phyloP scores from a whole-genome alignment of 2,797 vertebrate species.

The Chaetodon trifasciatus region DNA sequence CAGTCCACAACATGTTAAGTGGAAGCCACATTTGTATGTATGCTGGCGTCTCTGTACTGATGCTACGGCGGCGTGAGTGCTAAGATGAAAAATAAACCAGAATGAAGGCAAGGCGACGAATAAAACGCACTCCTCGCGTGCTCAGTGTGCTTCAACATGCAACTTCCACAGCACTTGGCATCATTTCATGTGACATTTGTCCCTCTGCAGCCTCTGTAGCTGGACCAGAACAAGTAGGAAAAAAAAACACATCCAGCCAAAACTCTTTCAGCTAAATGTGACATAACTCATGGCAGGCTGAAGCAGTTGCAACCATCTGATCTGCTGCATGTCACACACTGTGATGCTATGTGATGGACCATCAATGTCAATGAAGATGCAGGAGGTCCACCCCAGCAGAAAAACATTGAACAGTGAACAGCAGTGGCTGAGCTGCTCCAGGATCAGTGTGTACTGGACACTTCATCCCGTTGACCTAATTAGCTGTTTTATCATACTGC shows the following conservation, averaged over 20 bases:
- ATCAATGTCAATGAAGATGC: slow-evolving; percentile 50
- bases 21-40: slow-evolving; percentile 22
- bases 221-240: slow-evolving; percentile 9
- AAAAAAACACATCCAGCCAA: slow-evolving; percentile 18
- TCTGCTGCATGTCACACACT: slow-evolving; percentile 42
- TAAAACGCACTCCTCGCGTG: background rate
- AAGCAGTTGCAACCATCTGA: slow-evolving; percentile 18
- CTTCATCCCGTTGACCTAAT: slow-evolving; percentile 70
- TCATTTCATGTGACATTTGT: slow-evolving; percentile 11
- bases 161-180: slow-evolving; percentile 21
- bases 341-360: slow-evolving; percentile 53
- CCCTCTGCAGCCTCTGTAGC: slow-evolving; percentile 10
- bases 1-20: background rate
- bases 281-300: slow-evolving; percentile 10
- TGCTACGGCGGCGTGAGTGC: background rate
- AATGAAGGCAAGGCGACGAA: background rate
- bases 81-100: slow-evolving; percentile 4
- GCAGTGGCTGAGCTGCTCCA: slow-evolving; percentile 43
- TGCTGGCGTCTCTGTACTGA: background rate
- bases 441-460: slow-evolving; percentile 59
- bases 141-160: slow-evolving; percentile 1
- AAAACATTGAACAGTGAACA: slow-evolving; percentile 38
- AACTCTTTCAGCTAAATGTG: slow-evolving; percentile 3
- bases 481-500: slow-evolving; percentile 53
- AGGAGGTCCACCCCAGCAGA: slow-evolving; percentile 36